Base-by-base conservation (phyloP, 2,797 vertebrate genomes). In the Manis pentadactyla region DNA sequence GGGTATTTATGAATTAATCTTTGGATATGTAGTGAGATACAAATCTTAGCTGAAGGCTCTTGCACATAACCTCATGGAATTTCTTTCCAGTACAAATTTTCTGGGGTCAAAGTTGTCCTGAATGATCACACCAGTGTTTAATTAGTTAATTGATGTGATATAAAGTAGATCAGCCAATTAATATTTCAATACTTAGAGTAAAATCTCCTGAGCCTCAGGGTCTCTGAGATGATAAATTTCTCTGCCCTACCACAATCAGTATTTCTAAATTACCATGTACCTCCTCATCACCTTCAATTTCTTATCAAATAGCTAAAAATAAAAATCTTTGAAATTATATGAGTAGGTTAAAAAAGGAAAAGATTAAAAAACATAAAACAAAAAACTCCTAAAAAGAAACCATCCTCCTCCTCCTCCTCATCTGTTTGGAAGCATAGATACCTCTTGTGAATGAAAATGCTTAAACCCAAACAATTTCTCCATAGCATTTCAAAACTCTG, bases 221-320 rank as follows among this genome's bases (percentile, higher is more conserved):
- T 74, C 23, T 15, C 34, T 68, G 31, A 57, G 46, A 77, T 39
- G 55, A 64, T 93, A 89, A 87, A 71, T 95, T 31, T 78, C 12
- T 93, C 17, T 85, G 31, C 74, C n/a, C 92, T 77, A 46, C 14
- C 25, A 90, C 57, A 82, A 29, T 86, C 64, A 66, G 19, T 57
- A 85, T 90, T 96, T 93, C 42, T 71, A 84, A 42, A 37, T 59
- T 74, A 66, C 11, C 57, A 87, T 89, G 69, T 69, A 37, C 31
- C 14, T 37, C 39, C 42, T 18, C 13, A 27, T 51, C 29, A 27
- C 25, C n/a, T 92, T 66, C 29, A 74, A 78, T 37, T 87, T 78
- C 31, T 74, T 55, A 82, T 85, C 21, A 86, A 55, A 46, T 69
- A 75, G 46, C 39, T 66, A 79, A 89, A 91, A 39, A 3, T 2